Evolutionary conservation across 2,113 vertebrate genomes (phyloP), one percentile per base, ranked within the genome.

Genomic region (Entelurus aequoreus): DNA sequence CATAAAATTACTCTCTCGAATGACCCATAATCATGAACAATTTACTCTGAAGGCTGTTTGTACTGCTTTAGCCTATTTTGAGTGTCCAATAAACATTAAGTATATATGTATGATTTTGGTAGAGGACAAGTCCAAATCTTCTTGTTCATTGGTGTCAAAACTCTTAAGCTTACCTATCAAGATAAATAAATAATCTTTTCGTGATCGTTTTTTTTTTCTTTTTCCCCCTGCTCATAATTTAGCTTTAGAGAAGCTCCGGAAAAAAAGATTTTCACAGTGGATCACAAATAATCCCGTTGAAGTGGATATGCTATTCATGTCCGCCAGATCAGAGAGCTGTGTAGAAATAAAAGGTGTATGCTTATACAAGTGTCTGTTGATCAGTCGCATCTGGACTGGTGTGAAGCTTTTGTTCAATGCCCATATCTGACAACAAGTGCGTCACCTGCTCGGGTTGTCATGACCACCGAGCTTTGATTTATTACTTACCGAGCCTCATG

Each of bases 131-230:
- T 83, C 79, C 68, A 78, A 84, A 84, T 44, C 54, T 62, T 28
- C 59, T 69, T 57, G 69, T 82, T 73, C 6, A 12, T 70, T 66
- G 64, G 49, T 71, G 70, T 81, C 59, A 9, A 58, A 68, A 65
- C 70, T 55, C 69, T 82, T 74, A 77, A 73, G 65, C 68, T 47
- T 48, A 66, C 63, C 65, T 73, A 5, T 69, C 44, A 5, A 62
- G 59, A 76, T 72, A 69, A 73, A 86, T 90, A 90, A 90, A 89
- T 53, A 49, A 54, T 64, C 48, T 70, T 37, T 81, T 79, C 8
- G 71, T 7, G 56, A 56, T 57, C 46, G 44, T 0, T 35, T 50
- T 35, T 21, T 37, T n/a, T 49, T 19, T 16, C 9, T 40, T 19
- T 4, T 47, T 48, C 37, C n/a, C 11, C 0, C 37, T 35, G 6